Conservation (phyloP, 2,888 invertebrate species). For the Drosophila pegasa region DNA sequence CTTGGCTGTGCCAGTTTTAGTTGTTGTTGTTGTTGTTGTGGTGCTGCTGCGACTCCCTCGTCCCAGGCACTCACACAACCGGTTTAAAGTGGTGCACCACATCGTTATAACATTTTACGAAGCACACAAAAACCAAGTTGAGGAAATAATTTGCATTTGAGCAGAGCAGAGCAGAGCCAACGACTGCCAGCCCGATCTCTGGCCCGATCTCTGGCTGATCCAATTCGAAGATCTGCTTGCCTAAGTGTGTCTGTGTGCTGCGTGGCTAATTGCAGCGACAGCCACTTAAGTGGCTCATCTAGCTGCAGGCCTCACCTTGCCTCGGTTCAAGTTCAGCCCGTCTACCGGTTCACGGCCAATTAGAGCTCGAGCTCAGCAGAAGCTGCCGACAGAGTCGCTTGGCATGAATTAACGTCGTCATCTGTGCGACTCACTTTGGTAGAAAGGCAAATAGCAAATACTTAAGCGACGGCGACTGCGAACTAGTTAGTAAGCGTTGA, state of each 20-base stretch:
- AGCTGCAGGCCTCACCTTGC: conserved; percentile 41
- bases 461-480: conserved; percentile 28
- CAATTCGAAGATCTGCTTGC: conserved; percentile 50
- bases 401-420: conserved; percentile 56
- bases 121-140: conserved; percentile 48
- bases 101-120: conserved; percentile 56
- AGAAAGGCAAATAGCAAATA: conserved; percentile 45
- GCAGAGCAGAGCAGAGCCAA: too few relatives aligned
- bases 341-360: conserved; percentile 74
- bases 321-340: conserved; percentile 74
- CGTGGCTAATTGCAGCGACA: conserved; percentile 60
- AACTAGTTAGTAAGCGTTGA: conserved; percentile 24
- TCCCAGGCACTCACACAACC: conserved; percentile 52
- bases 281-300: conserved; percentile 61
- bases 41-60: conserved; percentile 58
- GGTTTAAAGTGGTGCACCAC: conserved; percentile 65
- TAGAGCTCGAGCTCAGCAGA: conserved; percentile 41
- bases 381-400: neutral
- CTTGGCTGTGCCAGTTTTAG: conserved; percentile 44
- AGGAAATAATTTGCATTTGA: conserved; percentile 77
- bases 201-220: conserved; percentile 41
- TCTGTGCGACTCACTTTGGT: conserved; percentile 17
- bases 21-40: conserved; percentile 21
- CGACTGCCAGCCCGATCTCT: too few relatives aligned
- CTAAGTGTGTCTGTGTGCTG: conserved; percentile 1